Percentiles rank a stretch among this genome's conserved stretches.
These are phyloP conservation scores for Athalia rosae DNA, from an alignment of 2,888 invertebrate genomes.

Conservation along the genomic window DNA sequence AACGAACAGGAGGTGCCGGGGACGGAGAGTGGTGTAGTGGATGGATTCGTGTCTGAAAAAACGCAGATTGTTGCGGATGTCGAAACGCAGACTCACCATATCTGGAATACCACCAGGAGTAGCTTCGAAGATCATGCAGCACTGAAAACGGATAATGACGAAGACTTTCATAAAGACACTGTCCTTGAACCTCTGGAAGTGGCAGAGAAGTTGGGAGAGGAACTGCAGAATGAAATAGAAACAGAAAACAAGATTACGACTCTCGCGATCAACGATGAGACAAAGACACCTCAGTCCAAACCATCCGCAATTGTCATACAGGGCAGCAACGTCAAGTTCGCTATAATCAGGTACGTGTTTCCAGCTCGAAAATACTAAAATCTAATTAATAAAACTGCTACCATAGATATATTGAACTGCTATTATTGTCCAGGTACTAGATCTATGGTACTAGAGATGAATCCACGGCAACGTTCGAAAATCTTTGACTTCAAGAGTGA, in stretches of 20 bases:
- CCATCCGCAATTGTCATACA: slow-evolving; percentile 53
- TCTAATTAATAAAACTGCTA: background rate
- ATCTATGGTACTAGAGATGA: background rate
- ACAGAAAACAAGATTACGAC: background rate
- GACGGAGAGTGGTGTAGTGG: no score
- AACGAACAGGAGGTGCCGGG: background rate
- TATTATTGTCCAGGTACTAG: background rate
- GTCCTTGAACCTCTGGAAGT: no score
- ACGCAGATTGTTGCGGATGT: background rate
- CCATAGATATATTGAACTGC: no score
- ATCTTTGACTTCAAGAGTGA: background rate
- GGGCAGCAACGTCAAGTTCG: slow-evolving; percentile 53
- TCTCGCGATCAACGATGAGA: background rate
- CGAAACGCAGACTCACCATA: slow-evolving; percentile 1
- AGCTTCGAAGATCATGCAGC: background rate
- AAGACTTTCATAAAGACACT: background rate
- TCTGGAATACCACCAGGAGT: background rate
- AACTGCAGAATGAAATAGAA: background rate
- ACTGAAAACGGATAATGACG: no score
- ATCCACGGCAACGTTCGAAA: background rate
- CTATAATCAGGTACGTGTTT: slow-evolving; percentile 50
- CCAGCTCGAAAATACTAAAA: background rate
- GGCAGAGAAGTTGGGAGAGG: no score
- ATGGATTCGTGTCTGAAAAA: background rate
- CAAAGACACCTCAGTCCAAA: slow-evolving; percentile 38